Percentiles rank a stretch among this genome's conserved stretches.
Conservation (phyloP, 1,140 invertebrate genomes). For the Zaprionus davidi region DNA sequence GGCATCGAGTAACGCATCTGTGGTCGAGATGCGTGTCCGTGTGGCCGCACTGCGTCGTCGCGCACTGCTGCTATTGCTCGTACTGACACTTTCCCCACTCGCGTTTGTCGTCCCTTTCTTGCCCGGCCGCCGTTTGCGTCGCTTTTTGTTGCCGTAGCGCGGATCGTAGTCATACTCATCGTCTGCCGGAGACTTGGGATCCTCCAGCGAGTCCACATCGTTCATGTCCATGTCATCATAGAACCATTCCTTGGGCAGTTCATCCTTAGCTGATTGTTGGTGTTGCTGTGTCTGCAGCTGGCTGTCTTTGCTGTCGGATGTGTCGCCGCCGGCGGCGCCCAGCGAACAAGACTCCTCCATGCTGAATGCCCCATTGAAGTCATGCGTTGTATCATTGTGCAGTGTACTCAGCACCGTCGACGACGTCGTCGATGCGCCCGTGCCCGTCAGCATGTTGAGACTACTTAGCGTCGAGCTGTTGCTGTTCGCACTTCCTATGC, state of each 20-base stretch:
- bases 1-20: constrained; percentile 69
- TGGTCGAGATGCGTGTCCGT: constrained; percentile 64
- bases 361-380: constrained; percentile 78
- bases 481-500: constrained; percentile 36
- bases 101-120: constrained; percentile 54
- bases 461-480: constrained; percentile 57
- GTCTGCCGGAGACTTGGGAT: constrained; percentile 95
- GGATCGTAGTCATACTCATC: constrained; percentile 98
- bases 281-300: constrained; percentile 72
- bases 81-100: constrained; percentile 32
- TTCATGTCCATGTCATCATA: constrained; percentile 95
- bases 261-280: constrained; percentile 57
- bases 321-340: constrained; percentile 80
- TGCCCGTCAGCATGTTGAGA: constrained; percentile 63
- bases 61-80: constrained; percentile 41
- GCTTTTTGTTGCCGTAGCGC: constrained; percentile 81
- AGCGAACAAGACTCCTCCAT: constrained; percentile 80
- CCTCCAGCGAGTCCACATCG: constrained; percentile 95
- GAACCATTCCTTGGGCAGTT: constrained; percentile 90
- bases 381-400: constrained; percentile 68
- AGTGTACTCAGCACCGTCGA: constrained; percentile 50
- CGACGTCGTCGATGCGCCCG: constrained; percentile 54
- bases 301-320: constrained; percentile 83
- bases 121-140: constrained; percentile 75
- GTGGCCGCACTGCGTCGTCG: constrained; percentile 58